A percentile compares a stretch with the other conserved stretches of the same genome.
Evolutionary conservation across 2,888 invertebrate species (phyloP).

Genomic region (Lasioglossum calceatum): DNA sequence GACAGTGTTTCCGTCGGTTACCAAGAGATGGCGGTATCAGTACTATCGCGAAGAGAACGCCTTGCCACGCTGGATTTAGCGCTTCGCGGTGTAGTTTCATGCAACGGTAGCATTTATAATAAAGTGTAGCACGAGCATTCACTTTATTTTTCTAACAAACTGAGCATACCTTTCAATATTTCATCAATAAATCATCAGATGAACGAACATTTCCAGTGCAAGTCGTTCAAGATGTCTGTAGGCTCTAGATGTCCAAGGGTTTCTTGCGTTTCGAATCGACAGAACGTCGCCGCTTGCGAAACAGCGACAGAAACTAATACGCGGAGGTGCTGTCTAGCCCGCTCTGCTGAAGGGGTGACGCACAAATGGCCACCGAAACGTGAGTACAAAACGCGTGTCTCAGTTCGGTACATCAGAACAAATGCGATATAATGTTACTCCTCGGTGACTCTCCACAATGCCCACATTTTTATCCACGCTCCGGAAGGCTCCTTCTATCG

Average conservation of each 20-base stretch:
- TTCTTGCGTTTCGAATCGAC: background rate
- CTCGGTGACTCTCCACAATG: slow-evolving; percentile 64
- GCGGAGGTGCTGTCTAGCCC: background rate
- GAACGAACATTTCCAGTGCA: background rate
- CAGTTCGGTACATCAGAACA: slow-evolving; percentile 72
- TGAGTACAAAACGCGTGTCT: slow-evolving; percentile 67
- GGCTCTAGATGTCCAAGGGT: background rate
- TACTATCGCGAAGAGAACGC: slow-evolving; percentile 46
- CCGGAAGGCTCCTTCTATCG: slow-evolving; percentile 65
- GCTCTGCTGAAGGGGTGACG: slow-evolving; percentile 41
- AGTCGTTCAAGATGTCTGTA: background rate
- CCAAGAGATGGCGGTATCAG: slow-evolving; percentile 74
- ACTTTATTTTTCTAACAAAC: background rate
- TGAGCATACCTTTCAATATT: background rate
- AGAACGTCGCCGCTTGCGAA: background rate
- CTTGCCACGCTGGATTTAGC: background rate
- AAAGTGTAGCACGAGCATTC: background rate
- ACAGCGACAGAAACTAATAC: background rate
- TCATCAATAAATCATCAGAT: too few relatives aligned
- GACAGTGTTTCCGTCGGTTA: slow-evolving; percentile 57
- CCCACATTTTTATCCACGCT: slow-evolving; percentile 66
- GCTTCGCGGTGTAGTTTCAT: background rate
- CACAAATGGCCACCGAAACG: slow-evolving; percentile 67
- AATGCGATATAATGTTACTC: slow-evolving; percentile 71
- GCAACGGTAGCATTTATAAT: background rate